Evolutionary conservation across 1,140 invertebrate species (phyloP).

Genomic region (Lysiphlebus fabarum): DNA sequence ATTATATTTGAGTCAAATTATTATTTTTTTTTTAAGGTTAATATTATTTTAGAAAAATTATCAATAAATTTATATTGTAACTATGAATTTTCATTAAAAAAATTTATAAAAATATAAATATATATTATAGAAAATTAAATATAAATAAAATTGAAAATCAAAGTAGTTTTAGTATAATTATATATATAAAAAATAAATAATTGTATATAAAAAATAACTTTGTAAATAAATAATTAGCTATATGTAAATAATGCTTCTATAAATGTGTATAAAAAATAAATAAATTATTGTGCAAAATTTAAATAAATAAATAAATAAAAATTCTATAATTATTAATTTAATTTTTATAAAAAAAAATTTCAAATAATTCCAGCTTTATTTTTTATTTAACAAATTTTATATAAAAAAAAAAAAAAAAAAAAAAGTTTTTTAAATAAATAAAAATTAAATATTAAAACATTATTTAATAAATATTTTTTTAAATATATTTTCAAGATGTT

Average conservation of each 20-base stretch:
- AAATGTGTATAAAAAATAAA: slow-evolving; percentile 44
- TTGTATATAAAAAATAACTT: slow-evolving; percentile 43
- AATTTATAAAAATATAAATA: neutral
- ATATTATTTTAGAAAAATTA: neutral
- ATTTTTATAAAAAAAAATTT: slow-evolving; percentile 8
- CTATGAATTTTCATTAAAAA: slow-evolving; percentile 6
- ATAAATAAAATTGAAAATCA: neutral
- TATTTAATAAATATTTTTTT: neutral
- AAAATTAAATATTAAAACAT: neutral
- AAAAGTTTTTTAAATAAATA: too few species aligned
- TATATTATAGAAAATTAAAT: slow-evolving; percentile 1
- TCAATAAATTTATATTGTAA: slow-evolving; percentile 7
- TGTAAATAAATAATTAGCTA: slow-evolving; percentile 37
- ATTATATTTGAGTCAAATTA: neutral
- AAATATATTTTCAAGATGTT: neutral
- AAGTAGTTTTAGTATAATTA: slow-evolving; percentile 3
- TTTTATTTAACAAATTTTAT: neutral
- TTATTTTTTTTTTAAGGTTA: neutral
- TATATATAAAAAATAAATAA: slow-evolving; percentile 12
- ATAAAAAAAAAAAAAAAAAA: too few species aligned
- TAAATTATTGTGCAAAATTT: slow-evolving; percentile 45
- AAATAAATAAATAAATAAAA: slow-evolving; percentile 15
- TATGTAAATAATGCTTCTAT: slow-evolving; percentile 36
- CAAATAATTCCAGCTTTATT: slow-evolving; percentile 18
- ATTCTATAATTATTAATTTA: too few species aligned